Percentiles rank a stretch among this genome's conserved stretches.
Evolutionary conservation across 1,140 invertebrate species (phyloP).

Genomic region (Cotesia chilonis): DNA sequence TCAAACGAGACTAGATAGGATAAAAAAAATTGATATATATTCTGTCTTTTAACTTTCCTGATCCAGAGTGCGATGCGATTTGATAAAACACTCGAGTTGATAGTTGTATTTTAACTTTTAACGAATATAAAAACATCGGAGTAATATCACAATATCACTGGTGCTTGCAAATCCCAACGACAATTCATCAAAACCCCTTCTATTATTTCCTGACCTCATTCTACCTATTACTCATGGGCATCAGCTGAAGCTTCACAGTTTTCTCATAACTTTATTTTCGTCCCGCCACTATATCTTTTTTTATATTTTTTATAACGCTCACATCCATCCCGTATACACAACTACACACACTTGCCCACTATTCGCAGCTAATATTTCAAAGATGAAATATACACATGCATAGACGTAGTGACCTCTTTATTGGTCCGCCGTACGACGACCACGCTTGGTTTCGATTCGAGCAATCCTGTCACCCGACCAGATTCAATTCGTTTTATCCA

Average conservation of each 20-base stretch:
- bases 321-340: neutral
- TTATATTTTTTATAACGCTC: no score
- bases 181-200: constrained; percentile 20
- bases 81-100: neutral
- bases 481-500: constrained; percentile 12
- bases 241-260: constrained; percentile 27
- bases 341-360: neutral
- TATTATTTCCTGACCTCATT: constrained; percentile 18
- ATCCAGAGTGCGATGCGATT: no score
- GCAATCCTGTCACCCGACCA: neutral
- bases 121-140: neutral
- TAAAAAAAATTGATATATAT: no score
- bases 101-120: constrained; percentile 10
- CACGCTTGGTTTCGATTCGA: neutral
- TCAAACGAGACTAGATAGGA: no score
- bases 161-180: constrained; percentile 15
- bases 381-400: neutral
- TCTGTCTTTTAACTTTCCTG: no score
- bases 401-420: constrained; percentile 16
- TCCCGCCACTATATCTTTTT: constrained; percentile 1
- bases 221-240: constrained; percentile 23
- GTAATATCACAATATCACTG: constrained; percentile 11
- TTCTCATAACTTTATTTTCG: constrained; percentile 29
- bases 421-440: neutral
- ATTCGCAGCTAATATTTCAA: constrained; percentile 10